Evolutionary conservation across 1,140 invertebrate genomes (phyloP).

Genomic region (Caenorhabditis briggsae): DNA sequence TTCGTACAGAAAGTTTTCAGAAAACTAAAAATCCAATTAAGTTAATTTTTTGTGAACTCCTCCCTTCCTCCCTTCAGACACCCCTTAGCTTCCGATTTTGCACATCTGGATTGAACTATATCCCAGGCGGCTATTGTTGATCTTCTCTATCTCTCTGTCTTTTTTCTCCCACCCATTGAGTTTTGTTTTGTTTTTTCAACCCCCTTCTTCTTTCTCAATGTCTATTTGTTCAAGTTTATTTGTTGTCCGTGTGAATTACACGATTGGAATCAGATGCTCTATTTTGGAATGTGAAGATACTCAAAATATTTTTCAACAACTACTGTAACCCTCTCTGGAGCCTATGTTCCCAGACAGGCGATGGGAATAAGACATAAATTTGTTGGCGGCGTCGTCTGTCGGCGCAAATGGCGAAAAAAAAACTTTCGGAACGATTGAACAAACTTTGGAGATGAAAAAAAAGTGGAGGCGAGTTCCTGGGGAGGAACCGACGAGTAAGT

Average conservation of each 20-base stretch:
- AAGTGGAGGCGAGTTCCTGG: not conserved
- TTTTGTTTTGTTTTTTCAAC: not conserved
- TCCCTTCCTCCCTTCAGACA: too few species aligned
- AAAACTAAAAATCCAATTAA: too few species aligned
- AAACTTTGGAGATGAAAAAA: not conserved
- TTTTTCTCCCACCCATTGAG: constrained; percentile 23
- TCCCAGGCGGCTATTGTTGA: not conserved
- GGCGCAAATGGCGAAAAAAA: not conserved
- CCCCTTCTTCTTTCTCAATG: too few species aligned
- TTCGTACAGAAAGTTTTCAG: too few species aligned
- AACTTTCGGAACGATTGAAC: constrained; percentile 48
- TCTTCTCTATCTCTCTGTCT: not conserved
- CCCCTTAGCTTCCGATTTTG: too few species aligned
- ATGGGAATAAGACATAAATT: not conserved
- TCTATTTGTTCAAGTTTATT: constrained; percentile 30
- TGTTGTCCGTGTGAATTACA: constrained; percentile 56
- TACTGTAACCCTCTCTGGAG: not conserved
- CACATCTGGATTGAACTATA: constrained; percentile 39
- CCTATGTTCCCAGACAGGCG: too few species aligned
- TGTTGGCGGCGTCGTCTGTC: not conserved
- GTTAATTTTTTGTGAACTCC: too few species aligned
- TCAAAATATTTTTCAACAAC: not conserved
- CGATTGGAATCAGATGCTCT: constrained; percentile 48
- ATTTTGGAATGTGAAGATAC: not conserved
- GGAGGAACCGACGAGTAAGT: not conserved